These are phyloP conservation scores for Cataglyphis rosenhaueri DNA, from an alignment of 2,888 invertebrate species.

Conservation along the genomic window DNA sequence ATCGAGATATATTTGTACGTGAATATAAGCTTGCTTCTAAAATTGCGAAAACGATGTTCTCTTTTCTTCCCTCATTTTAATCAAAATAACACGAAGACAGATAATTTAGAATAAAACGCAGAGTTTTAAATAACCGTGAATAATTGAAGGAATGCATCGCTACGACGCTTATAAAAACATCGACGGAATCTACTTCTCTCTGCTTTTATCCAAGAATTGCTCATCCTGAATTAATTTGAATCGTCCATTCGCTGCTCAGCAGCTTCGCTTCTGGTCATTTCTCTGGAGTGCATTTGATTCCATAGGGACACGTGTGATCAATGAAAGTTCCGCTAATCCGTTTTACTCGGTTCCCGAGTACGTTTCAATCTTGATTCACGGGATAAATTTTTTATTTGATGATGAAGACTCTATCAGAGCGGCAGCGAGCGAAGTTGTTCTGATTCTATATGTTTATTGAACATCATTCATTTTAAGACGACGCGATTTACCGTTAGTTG, in stretches of 20 bases:
- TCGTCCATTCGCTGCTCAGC: background rate
- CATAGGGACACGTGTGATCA: constrained; percentile 41
- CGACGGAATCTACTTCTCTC: constrained; percentile 1
- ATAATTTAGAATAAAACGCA: background rate
- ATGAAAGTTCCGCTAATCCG: constrained; percentile 25
- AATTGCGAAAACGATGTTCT: background rate
- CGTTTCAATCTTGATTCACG: constrained; percentile 3
- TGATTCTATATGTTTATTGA: background rate
- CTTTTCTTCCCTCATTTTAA: background rate
- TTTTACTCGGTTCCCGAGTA: constrained; percentile 3
- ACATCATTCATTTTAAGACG: background rate
- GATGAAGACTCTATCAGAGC: background rate
- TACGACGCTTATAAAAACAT: background rate
- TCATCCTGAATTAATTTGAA: constrained; percentile 21
- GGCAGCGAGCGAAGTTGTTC: too few species aligned
- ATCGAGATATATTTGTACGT: background rate
- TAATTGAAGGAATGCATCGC: background rate
- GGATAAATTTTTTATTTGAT: constrained; percentile 17
- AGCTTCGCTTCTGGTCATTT: background rate
- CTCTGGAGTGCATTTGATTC: constrained; percentile 34
- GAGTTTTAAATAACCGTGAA: background rate
- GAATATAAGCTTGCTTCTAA: background rate
- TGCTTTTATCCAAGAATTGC: background rate
- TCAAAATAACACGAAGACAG: background rate
- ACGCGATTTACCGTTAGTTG: background rate